Evolutionary conservation across 2,888 invertebrate genomes (phyloP), one percentile per base, ranked within the genome.

Genomic region (Spodoptera littoralis): DNA sequence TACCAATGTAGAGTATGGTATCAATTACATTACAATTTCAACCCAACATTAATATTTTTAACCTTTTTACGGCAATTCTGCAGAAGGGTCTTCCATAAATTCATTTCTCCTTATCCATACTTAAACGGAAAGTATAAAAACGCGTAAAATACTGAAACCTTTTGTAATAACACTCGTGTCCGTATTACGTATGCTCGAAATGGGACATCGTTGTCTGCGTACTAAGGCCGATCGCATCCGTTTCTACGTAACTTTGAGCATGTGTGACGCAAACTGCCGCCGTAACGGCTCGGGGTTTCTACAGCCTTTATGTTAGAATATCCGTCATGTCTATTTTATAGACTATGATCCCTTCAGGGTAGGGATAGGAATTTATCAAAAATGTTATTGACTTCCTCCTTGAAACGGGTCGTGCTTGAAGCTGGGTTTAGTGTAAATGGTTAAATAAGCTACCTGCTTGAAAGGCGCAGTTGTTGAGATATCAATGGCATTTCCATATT

Each of bases 141-240:
- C 36, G 36, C 36, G 36, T 36, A 8, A 13, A 18, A 22, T 4
- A 36, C 43, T 46, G 50, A 45, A 42, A 9, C 42, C 22, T 56
- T 56, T 49, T 55, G 48, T 51, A 60, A 55, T 24, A 49, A 60
- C 42, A 48, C 36, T 61, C 44, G 60, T 63, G 58, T 51, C 60
- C 59, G 47, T 52, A 53, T 71, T 77, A 65, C 48, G 55, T 60
- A 70, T 55, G 30, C 68, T 60, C 50, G 22, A 63, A 62, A 70
- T 65, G 50, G 60, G 58, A 58, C 78, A 77, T 67, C 55, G 52
- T 56, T 52, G 59, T 70, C 80, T 61, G 72, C 51, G 57, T 70
- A 24, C 59, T 70, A 63, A 78, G 80, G 76, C 72, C 78, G 53
- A 44, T 44, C 64, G 70, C 61, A 80, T 78, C 80, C 78, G 79